Evolutionary conservation across 2,113 vertebrate species (phyloP).

Genomic region (Phalacrocorax aristotelis): DNA sequence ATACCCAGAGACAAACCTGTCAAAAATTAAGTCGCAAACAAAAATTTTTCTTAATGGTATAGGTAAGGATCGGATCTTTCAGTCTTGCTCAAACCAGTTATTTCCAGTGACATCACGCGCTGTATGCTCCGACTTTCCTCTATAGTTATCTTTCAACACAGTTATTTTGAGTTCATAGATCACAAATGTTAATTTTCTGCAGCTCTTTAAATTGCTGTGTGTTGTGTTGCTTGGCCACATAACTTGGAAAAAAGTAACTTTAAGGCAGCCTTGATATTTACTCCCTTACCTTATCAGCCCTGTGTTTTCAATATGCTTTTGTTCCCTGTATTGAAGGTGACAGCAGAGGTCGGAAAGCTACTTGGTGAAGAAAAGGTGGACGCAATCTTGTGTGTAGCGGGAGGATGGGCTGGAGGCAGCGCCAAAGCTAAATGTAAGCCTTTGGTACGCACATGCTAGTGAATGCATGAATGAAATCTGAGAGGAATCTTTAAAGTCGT

Average conservation of each 20-base stretch:
- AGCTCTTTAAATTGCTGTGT: neutral
- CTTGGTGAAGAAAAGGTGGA: slow-evolving; percentile 91
- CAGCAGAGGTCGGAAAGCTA: slow-evolving; percentile 82
- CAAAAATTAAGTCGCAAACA: neutral
- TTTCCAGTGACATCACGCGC: neutral
- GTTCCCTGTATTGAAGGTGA: slow-evolving; percentile 79
- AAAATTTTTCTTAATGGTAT: neutral
- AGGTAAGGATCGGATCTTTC: neutral
- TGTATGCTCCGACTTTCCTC: accelerated
- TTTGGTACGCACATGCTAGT: neutral
- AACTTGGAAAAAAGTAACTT: neutral
- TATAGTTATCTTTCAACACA: neutral
- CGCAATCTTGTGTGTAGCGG: slow-evolving; percentile 92
- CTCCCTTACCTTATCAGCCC: neutral
- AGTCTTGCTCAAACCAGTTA: neutral
- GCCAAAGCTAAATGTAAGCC: slow-evolving; percentile 90
- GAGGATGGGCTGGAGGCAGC: slow-evolving; percentile 95
- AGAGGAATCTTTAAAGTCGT: neutral
- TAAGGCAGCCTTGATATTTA: neutral
- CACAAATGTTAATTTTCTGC: neutral
- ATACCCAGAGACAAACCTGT: neutral
- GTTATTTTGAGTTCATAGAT: neutral
- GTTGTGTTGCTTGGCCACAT: accelerated
- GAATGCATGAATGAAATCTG: neutral
- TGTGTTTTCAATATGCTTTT: neutral